Conservation (phyloP, 1,140 invertebrate species). For the Lerema accius region DNA sequence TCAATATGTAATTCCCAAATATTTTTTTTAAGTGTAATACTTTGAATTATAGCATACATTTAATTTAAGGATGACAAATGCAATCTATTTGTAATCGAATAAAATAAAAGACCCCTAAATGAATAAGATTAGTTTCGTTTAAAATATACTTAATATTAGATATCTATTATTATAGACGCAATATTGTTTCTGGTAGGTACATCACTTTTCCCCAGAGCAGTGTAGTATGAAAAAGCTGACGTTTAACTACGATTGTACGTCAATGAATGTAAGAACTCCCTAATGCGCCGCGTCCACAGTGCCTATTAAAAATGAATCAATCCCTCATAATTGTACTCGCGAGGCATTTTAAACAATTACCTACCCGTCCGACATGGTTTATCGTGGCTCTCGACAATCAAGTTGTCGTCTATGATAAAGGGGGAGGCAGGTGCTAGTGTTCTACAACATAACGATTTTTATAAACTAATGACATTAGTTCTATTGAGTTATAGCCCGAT, state of each 20-base stretch:
- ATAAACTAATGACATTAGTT: slow-evolving; percentile 11
- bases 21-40: no score
- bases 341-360: slow-evolving; percentile 47
- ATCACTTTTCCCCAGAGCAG: no score
- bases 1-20: no score
- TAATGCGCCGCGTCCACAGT: slow-evolving; percentile 13
- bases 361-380: slow-evolving; percentile 34
- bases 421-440: slow-evolving; percentile 37
- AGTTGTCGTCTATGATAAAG: slow-evolving; percentile 44
- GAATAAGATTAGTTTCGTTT: no score
- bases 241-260: background rate
- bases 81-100: no score
- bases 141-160: no score
- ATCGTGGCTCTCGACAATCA: slow-evolving; percentile 39
- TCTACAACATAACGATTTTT: slow-evolving; percentile 25
- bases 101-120: no score
- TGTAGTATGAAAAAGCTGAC: no score
- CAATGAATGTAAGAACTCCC: background rate
- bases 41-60: no score
- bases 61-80: no score
- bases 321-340: slow-evolving; percentile 42
- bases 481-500: slow-evolving; percentile 15
- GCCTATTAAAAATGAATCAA: slow-evolving; percentile 54
- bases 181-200: no score
- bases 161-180: no score